phyloP scores from a whole-genome alignment of 2,797 vertebrate species.

The Chiroxiphia lanceolata region DNA sequence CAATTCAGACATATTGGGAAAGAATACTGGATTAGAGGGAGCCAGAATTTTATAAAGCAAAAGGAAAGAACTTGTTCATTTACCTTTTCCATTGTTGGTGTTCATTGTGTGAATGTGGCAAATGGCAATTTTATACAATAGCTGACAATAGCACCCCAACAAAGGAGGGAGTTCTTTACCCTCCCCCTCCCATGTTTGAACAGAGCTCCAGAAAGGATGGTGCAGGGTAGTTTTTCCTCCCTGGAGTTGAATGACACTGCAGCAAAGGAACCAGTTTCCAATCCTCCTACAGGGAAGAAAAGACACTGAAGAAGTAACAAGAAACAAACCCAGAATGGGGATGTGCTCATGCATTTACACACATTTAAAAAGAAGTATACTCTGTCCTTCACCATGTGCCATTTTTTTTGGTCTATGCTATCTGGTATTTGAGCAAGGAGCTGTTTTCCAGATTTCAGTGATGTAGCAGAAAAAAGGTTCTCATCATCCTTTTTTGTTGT shows the following conservation, averaged over 20 bases:
- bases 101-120: background rate
- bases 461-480: background rate
- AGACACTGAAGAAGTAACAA: background rate
- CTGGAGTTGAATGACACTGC: background rate
- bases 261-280: background rate
- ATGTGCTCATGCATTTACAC: background rate
- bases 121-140: background rate
- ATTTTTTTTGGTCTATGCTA: background rate
- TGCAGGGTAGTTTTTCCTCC: background rate
- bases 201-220: background rate
- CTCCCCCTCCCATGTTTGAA: background rate
- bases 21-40: background rate
- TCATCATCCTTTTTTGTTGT: background rate
- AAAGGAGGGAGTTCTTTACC: background rate
- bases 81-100: background rate
- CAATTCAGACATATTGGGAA: background rate
- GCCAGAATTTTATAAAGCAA: background rate
- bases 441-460: background rate
- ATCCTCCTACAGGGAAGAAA: fast-evolving
- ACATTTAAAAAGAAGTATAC: background rate
- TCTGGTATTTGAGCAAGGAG: background rate
- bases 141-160: background rate
- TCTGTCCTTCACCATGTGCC: background rate
- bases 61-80: background rate
- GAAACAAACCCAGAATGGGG: background rate